Conservation (phyloP, 1,140 invertebrate species). For the Trissolcus basalis region DNA sequence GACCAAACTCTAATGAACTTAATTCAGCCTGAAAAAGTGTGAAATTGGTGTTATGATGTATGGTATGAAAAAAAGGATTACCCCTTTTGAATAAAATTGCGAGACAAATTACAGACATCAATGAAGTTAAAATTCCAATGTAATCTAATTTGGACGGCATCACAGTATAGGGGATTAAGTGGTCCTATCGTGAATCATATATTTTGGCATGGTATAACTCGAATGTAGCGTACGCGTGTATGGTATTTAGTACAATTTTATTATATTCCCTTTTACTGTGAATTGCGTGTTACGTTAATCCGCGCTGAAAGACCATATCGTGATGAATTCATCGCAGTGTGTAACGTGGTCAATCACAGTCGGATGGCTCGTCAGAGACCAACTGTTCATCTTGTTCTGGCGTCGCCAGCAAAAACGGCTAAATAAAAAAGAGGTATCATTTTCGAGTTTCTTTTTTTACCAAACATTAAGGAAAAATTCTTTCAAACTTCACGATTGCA, state of each 20-base stretch:
- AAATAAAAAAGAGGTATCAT: slow-evolving; percentile 42
- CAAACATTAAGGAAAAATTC: slow-evolving; percentile 30
- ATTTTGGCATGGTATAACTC: slow-evolving; percentile 34
- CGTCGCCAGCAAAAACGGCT: slow-evolving; percentile 55
- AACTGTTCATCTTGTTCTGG: slow-evolving; percentile 60
- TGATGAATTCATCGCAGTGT: slow-evolving; percentile 63
- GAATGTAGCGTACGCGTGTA: slow-evolving; percentile 44
- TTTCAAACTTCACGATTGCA: not conserved
- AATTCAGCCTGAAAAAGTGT: slow-evolving; percentile 7
- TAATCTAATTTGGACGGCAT: slow-evolving; percentile 49
- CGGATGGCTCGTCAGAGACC: slow-evolving; percentile 62
- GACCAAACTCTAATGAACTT: no score
- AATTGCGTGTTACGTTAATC: slow-evolving; percentile 59
- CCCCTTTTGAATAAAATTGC: slow-evolving; percentile 27
- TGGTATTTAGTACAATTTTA: slow-evolving; percentile 56
- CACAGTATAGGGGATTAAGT: slow-evolving; percentile 13
- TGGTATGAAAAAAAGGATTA: slow-evolving; percentile 8
- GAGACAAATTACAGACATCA: slow-evolving; percentile 37
- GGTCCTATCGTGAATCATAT: slow-evolving; percentile 43
- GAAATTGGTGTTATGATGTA: slow-evolving; percentile 28
- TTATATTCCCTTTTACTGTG: slow-evolving; percentile 60
- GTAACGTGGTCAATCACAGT: slow-evolving; percentile 64
- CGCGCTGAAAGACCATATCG: slow-evolving; percentile 59
- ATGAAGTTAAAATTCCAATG: slow-evolving; percentile 38
- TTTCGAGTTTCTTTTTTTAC: slow-evolving; percentile 45